Evolutionary conservation across 2,888 invertebrate species (phyloP).

Genomic region (Phengaris alcon): DNA sequence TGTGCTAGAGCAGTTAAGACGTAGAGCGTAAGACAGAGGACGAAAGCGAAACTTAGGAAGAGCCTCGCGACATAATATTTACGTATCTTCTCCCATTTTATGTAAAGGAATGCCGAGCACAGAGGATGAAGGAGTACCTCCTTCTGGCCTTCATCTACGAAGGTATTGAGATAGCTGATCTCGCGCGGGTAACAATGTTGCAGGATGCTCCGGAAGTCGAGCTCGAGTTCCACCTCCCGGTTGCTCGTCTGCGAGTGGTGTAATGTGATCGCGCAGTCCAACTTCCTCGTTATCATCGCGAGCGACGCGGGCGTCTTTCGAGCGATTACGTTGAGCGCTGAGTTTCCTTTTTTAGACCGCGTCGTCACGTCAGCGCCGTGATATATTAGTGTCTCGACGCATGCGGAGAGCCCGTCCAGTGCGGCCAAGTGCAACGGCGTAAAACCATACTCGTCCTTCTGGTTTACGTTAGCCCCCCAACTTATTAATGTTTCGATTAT

Average conservation of each 20-base stretch:
- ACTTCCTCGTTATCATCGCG: conserved; percentile 88
- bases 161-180: conserved; percentile 91
- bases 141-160: conserved; percentile 93
- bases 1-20: conserved; percentile 90
- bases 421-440: conserved; percentile 92
- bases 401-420: conserved; percentile 89
- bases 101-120: conserved; percentile 91
- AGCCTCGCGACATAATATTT: conserved; percentile 91
- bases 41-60: conserved; percentile 88
- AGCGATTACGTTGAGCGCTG: conserved; percentile 90
- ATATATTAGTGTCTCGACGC: conserved; percentile 90
- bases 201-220: conserved; percentile 89
- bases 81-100: conserved; percentile 94
- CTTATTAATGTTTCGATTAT: conserved; percentile 88
- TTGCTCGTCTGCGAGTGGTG: conserved; percentile 89
- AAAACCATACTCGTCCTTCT: conserved; percentile 91
- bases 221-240: conserved; percentile 88
- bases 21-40: conserved; percentile 88
- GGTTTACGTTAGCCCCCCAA: conserved; percentile 90
- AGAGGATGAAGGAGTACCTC: conserved; percentile 91
- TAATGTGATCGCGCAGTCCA: conserved; percentile 88
- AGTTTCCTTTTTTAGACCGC: conserved; percentile 91
- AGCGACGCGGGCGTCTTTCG: conserved; percentile 92
- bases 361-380: conserved; percentile 94
- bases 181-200: conserved; percentile 91